phyloP scores from a whole-genome alignment of 2,888 invertebrate genomes.

The Yponomeuta evonymella region DNA sequence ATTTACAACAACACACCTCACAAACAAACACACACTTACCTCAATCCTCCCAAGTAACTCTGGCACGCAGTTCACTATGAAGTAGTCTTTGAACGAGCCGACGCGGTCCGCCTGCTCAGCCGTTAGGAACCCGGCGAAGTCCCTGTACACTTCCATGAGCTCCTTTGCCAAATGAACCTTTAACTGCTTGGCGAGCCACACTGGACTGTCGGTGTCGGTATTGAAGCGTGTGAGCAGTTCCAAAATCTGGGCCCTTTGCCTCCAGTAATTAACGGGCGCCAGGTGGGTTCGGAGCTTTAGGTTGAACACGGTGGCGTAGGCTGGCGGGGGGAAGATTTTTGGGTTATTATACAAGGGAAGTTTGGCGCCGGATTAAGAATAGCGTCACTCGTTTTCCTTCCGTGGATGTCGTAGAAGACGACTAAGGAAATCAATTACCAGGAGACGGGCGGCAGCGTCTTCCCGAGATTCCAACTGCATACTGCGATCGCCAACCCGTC shows the following conservation, averaged over 20 bases:
- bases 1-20: no score
- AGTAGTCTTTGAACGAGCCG: constrained; percentile 49
- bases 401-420: no score
- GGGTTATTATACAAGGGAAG: no score
- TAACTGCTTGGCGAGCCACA: constrained; percentile 33
- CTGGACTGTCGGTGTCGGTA: constrained; percentile 31
- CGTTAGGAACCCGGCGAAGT: constrained; percentile 55
- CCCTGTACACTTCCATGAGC: constrained; percentile 46
- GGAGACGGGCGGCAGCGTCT: no score
- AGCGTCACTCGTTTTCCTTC: no score
- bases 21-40: constrained; percentile 27
- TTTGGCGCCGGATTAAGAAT: no score
- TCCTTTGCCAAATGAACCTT: constrained; percentile 25
- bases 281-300: constrained; percentile 38
- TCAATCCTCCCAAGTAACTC: constrained; percentile 46
- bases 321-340: constrained; percentile 31
- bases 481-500: no score
- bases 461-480: no score
- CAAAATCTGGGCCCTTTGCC: constrained; percentile 33
- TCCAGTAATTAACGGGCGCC: constrained; percentile 25
- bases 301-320: constrained; percentile 42
- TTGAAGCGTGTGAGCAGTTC: constrained; percentile 39
- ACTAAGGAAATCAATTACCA: no score
- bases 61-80: constrained; percentile 39
- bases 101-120: constrained; percentile 51